Percentiles rank a stretch among this genome's conserved stretches.
Conservation (phyloP, 1,140 invertebrate species). For the Euborellia annulipes region DNA sequence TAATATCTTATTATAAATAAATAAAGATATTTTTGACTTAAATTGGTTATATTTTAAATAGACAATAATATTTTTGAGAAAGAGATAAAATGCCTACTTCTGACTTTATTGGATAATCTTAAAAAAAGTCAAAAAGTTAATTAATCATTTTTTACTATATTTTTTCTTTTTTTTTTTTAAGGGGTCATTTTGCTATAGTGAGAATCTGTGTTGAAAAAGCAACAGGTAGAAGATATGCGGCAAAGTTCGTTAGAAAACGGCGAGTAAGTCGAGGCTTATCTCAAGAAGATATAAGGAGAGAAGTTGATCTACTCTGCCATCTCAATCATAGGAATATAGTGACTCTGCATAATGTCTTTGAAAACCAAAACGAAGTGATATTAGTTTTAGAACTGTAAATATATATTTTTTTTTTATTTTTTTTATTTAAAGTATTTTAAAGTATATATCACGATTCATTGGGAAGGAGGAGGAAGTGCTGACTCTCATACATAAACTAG, state of each 20-base stretch:
- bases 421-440: not conserved
- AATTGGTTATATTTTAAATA: no score
- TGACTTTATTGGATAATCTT: no score
- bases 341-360: slow-evolving; percentile 43
- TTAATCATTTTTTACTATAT: not conserved
- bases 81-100: no score
- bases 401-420: slow-evolving; percentile 1
- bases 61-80: no score
- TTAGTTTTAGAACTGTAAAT: slow-evolving; percentile 46
- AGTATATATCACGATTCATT: not conserved
- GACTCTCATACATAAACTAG: no score
- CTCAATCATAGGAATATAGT: slow-evolving; percentile 43
- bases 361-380: slow-evolving; percentile 43
- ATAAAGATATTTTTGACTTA: no score
- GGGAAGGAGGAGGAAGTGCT: no score
- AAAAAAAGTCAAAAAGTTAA: no score
- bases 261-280: slow-evolving; percentile 37
- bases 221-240: slow-evolving; percentile 42
- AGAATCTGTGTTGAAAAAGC: slow-evolving; percentile 39
- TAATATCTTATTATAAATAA: no score
- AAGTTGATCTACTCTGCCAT: slow-evolving; percentile 43
- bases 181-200: slow-evolving; percentile 59
- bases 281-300: slow-evolving; percentile 38
- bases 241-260: slow-evolving; percentile 52
- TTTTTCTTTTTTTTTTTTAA: slow-evolving; percentile 22